Conservation (phyloP, 2,888 invertebrate species). For the Ennomos fuscantarius region DNA sequence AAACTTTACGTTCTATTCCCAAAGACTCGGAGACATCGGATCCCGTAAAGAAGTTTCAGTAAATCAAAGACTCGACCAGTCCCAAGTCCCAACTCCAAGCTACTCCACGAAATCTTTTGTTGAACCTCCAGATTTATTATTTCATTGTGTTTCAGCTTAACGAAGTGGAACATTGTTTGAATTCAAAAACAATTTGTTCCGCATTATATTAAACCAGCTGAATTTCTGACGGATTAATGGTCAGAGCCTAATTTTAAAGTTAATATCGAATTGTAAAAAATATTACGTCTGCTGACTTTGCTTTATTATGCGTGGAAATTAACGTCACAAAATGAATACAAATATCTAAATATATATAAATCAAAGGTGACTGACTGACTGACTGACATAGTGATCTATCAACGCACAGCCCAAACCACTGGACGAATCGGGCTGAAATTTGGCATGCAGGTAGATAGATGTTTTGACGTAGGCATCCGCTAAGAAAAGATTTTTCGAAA, state of each 20-base stretch:
- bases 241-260: constrained; percentile 2
- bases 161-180: constrained; percentile 31
- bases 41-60: constrained; percentile 24
- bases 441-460: no score
- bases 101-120: constrained; percentile 21
- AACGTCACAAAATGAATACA: no score
- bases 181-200: constrained; percentile 28
- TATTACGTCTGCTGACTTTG: no score
- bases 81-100: constrained; percentile 12
- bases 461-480: no score
- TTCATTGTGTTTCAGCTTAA: constrained; percentile 29
- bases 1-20: constrained; percentile 23
- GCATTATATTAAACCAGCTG: constrained; percentile 18
- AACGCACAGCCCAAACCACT: no score
- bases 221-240: constrained; percentile 12
- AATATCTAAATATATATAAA: no score
- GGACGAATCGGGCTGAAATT: no score
- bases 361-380: no score
- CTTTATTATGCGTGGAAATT: no score
- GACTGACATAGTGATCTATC: no score
- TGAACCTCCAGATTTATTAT: constrained; percentile 28
- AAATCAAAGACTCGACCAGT: constrained; percentile 26
- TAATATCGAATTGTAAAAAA: constrained; percentile 3
- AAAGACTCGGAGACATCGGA: constrained; percentile 26
- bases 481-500: no score